Conservation (phyloP, 2,113 vertebrate species). For the Barbus barbus region DNA sequence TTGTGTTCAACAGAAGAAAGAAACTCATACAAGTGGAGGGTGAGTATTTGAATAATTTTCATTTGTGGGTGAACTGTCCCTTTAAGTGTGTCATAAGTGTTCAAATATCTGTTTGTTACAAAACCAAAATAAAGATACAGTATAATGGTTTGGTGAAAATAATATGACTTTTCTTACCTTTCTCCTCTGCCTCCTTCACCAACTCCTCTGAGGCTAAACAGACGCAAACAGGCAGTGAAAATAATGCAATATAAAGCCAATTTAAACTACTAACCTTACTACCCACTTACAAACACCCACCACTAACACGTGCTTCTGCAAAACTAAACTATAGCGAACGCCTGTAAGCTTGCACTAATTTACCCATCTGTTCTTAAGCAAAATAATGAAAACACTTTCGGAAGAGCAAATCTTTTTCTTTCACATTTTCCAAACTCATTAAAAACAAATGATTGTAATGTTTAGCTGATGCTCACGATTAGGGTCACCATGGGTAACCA, state of each 20-base stretch:
- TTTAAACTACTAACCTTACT: not conserved
- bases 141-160: no score
- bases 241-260: conserved; percentile 34
- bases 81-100: not conserved
- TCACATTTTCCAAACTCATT: not conserved
- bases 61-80: not conserved
- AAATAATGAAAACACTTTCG: not conserved
- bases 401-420: not conserved
- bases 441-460: not conserved
- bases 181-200: conserved; percentile 57
- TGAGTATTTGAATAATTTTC: not conserved
- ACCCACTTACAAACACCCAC: not conserved
- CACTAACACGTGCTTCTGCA: not conserved
- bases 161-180: conserved; percentile 60
- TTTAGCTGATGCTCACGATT: conserved; percentile 57
- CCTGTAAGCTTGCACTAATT: not conserved
- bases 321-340: not conserved
- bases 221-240: not conserved
- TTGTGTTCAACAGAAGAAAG: no score
- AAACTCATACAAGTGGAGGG: not conserved
- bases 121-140: not conserved
- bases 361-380: not conserved
- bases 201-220: conserved; percentile 67
- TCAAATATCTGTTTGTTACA: not conserved
- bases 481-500: conserved; percentile 69